Evolutionary conservation across 2,113 vertebrate species (phyloP).

Genomic region (Merops nubicus): DNA sequence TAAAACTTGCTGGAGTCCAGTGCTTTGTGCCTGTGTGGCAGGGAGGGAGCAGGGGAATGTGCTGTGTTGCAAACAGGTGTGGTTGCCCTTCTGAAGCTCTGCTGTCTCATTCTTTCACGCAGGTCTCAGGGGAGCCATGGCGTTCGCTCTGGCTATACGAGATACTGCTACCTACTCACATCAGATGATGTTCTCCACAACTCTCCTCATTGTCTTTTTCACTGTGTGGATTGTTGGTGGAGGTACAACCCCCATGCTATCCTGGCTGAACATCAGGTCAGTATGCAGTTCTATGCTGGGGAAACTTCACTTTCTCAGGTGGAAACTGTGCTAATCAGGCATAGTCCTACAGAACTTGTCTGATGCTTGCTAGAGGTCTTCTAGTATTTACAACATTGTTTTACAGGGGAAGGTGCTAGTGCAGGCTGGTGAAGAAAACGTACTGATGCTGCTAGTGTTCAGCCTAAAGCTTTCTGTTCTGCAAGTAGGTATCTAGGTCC

Average conservation of each 20-base stretch:
- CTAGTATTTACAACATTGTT: neutral
- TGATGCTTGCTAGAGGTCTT: neutral
- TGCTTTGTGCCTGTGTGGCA: neutral
- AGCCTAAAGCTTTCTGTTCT: neutral
- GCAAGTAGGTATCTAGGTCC: neutral
- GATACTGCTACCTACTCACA: constrained; percentile 94
- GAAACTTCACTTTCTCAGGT: neutral
- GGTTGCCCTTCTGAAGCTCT: neutral
- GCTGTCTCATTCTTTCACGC: neutral
- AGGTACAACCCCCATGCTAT: constrained; percentile 96
- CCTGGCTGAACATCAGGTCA: constrained; percentile 96
- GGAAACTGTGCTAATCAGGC: neutral
- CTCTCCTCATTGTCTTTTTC: constrained; percentile 96
- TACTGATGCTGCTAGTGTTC: neutral
- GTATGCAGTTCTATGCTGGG: neutral
- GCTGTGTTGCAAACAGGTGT: neutral
- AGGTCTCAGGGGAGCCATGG: constrained; percentile 97
- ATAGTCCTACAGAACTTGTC: neutral
- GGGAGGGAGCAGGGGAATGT: neutral
- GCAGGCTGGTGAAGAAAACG: neutral
- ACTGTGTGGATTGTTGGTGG: constrained; percentile 97
- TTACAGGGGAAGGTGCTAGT: neutral
- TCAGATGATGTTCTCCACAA: constrained; percentile 99
- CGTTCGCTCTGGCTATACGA: constrained; percentile 93
- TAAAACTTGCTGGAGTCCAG: neutral